Evolutionary conservation across 2,797 vertebrate species (phyloP), one percentile per base, ranked within the genome.

Genomic region (Acanthurus leucopareius): DNA sequence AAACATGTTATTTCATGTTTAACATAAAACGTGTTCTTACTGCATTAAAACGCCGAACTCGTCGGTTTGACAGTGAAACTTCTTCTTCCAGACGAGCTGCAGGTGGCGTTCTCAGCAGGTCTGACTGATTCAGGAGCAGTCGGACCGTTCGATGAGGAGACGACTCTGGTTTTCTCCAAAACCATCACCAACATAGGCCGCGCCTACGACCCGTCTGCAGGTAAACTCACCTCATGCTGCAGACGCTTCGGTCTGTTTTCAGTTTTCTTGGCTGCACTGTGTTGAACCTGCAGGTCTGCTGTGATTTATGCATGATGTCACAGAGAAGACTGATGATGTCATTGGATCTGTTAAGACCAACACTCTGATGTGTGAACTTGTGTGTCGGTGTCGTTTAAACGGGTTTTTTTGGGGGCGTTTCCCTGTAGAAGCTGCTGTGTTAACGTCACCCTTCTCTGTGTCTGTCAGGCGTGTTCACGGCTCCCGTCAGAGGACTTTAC

Each of bases 71-170:
- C 35, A 6, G 32, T 40, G 5, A 20, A 8, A 8, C 11, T 10
- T 54, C 45, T 52, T 78, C 19, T 35, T 35, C 1, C 59, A 93
- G 92, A 13, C 38, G 45, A 69, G 4, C 59, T 71, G 73, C 88
- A 87, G 71, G 92, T 93, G 64, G 92, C 88, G 0, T 94, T 94
- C 62, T 89, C 91, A 13, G 92, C 91, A 0, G 91, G 89, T 28
- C 75, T 94, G 15, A 91, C 88, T 0, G 86, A 93, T 17, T 82
- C 79, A 1, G 93, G 93, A 52, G 22, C 84, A 0, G 84, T 94
- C 0, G 93, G 91, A 10, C 93, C 93, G 0, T 93, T 93, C 22
- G 82, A 92, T 22, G 17, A 77, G 16, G 91, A 93, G 78, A 88
- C 74, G 0, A 91, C 89, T 1, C 78, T 94, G 60, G 73, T 90